These are phyloP conservation scores for Halictus quadricinctus DNA, from an alignment of 2,888 invertebrate species.

Conservation along the genomic window DNA sequence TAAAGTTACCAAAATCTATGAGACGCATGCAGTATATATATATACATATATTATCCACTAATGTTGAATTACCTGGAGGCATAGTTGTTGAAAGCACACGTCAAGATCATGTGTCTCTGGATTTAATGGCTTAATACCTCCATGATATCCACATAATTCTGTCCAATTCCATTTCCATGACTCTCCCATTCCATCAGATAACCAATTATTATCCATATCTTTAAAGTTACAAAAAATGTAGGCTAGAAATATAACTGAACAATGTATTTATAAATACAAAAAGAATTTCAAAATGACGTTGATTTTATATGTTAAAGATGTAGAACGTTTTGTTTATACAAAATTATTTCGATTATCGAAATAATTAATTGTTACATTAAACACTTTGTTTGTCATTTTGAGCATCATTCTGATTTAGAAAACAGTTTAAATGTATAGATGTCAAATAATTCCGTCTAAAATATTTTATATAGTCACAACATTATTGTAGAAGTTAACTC, in stretches of 20 bases:
- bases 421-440: background rate
- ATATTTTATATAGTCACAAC: background rate
- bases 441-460: background rate
- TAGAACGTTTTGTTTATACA: background rate
- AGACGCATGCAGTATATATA: background rate
- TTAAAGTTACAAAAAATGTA: slow-evolving; percentile 29
- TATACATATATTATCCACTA: background rate
- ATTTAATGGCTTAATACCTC: slow-evolving; percentile 88
- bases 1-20: slow-evolving; percentile 7
- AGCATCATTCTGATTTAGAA: background rate
- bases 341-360: background rate
- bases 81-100: slow-evolving; percentile 93
- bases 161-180: slow-evolving; percentile 88
- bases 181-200: slow-evolving; percentile 31
- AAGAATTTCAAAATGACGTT: background rate
- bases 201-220: slow-evolving; percentile 64
- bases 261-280: background rate
- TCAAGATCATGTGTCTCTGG: slow-evolving; percentile 89
- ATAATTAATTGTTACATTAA: background rate
- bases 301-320: background rate
- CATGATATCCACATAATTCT: slow-evolving; percentile 88
- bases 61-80: slow-evolving; percentile 82
- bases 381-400: background rate
- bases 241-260: background rate
- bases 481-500: slow-evolving; percentile 13